Evolutionary conservation across 2,888 invertebrate genomes (phyloP), one percentile per base, ranked within the genome.

Genomic region (Tinea pellionella): DNA sequence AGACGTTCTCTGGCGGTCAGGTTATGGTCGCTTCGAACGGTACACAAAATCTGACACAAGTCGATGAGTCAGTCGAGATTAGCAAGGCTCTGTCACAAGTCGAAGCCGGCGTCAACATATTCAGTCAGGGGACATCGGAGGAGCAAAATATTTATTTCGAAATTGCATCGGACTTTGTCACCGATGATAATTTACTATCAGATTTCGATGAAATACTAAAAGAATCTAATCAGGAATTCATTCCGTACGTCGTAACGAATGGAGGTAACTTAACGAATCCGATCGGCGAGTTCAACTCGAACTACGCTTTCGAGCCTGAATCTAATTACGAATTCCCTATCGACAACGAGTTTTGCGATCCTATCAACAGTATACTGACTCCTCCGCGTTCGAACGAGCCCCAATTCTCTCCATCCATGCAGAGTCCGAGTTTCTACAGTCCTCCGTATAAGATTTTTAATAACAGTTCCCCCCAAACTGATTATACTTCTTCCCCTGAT

Each of bases 1-100:
- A 76, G 15, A 77, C 75, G 0, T 65, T 84, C 6, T 74, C 80
- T 0, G 84, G 84, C 0, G 84, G 84, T 0, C 77, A 83, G 7
- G 77, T 85, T 0, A 70, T 76, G 1, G 77, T 81, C 0, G 80
- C 79, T 64, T 65, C 41, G 11, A 16, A 37, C 16, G 16, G 42
- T 9, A 42, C 18, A 1, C 53, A 18, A 9, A 13, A 8, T 13
- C 13, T 12, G n/a, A 18, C 24, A 6, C 18, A 18, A 7, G 37
- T 68, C 0, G 64, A 64, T 0, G 65, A 65, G 0, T 19, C 12
- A 15, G 63, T 66, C 1, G 75, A 77, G 32, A 66, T 81, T 0
- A 73, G 74, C 51, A 63, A 68, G 1, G 82, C 78, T 0, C 61
- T 80, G 0, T 69, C 71, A 13, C 63, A 64, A 3, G 63, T 71